Evolutionary conservation across 2,113 vertebrate genomes (phyloP), one percentile per base, ranked within the genome.

Genomic region (Tetrax tetrax): DNA sequence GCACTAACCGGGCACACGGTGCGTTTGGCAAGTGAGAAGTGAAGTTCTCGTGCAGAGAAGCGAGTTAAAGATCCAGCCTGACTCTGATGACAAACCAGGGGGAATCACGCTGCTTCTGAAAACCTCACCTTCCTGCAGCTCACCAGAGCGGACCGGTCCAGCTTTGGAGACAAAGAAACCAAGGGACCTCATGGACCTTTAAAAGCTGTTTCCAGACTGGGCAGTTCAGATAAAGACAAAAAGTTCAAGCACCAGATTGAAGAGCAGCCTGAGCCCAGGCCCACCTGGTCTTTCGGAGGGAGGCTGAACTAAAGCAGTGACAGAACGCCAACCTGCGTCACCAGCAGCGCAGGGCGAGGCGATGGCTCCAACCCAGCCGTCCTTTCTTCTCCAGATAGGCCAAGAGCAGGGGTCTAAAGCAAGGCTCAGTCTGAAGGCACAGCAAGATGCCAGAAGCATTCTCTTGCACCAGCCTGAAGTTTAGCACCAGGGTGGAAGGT

Each of bases 361-460:
- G 3, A 29, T 28, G 79, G 74, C 56, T 75, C 65, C 0, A 0
- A 66, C n/a, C 37, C 79, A 25, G 51, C 31, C 9, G 2, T 20
- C 69, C 47, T 38, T 45, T 12, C 56, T 45, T 31, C 60, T 59
- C 65, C 78, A 74, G 48, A 19, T 1, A 14, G 35, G 72, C 35
- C 72, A 38, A 33, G 60, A 35, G 71, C 38, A 6, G 19, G 16
- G 45, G 7, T 27, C 79, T 75, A 59, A 50, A 29, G 84, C 53
- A 64, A 60, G 63, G 29, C 47, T 64, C 19, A 2, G 35, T 41
- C 28, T 45, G 51, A 50, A 83, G 56, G 60, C 56, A 33, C 1
- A 59, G 82, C 37, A n/a, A 79, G 65, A 43, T 37, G 51, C 28
- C 70, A 41, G 25, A 13, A 4, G 21, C 35, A 23, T n/a, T n/a